A percentile compares a stretch with the other conserved stretches of the same genome.
Evolutionary conservation across 2,797 vertebrate genomes (phyloP).

Genomic region (Esox masquinongy): DNA sequence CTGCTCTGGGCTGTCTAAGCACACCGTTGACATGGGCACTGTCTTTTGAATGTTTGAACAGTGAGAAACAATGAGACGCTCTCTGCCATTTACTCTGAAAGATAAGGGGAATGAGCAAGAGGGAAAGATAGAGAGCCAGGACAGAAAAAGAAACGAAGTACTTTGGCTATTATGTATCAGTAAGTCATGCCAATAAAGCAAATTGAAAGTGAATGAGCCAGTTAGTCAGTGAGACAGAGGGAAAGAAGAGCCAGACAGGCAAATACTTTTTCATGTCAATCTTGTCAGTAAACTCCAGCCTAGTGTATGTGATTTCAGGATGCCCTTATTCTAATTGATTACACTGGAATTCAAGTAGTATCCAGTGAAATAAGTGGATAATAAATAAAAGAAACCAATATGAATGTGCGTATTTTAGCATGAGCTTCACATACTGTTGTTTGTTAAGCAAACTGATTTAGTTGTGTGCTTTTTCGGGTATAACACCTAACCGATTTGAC

Average conservation of each 20-base stretch:
- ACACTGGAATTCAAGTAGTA: not conserved
- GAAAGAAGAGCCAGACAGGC: not conserved
- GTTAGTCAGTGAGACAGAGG: not conserved
- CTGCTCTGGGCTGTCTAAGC: not conserved
- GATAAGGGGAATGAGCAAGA: not conserved
- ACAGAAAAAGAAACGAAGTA: not conserved
- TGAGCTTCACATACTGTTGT: not conserved
- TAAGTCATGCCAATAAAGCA: not conserved
- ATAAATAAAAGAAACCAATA: not conserved
- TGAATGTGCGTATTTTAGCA: not conserved
- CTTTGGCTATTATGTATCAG: not conserved
- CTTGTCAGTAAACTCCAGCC: not conserved
- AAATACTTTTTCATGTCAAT: not conserved
- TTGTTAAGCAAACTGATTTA: not conserved
- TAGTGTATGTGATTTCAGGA: not conserved
- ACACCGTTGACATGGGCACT: not conserved
- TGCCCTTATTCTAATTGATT: not conserved
- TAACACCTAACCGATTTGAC: not conserved
- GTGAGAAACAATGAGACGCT: not conserved
- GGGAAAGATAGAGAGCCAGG: not conserved
- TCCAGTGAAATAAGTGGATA: not conserved
- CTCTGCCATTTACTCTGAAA: not conserved
- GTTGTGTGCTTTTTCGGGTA: not conserved
- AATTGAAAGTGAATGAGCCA: not conserved
- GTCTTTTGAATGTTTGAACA: not conserved